Evolutionary conservation across 2,797 vertebrate genomes (phyloP), one percentile per base, ranked within the genome.

Genomic region (Botia almorhae): DNA sequence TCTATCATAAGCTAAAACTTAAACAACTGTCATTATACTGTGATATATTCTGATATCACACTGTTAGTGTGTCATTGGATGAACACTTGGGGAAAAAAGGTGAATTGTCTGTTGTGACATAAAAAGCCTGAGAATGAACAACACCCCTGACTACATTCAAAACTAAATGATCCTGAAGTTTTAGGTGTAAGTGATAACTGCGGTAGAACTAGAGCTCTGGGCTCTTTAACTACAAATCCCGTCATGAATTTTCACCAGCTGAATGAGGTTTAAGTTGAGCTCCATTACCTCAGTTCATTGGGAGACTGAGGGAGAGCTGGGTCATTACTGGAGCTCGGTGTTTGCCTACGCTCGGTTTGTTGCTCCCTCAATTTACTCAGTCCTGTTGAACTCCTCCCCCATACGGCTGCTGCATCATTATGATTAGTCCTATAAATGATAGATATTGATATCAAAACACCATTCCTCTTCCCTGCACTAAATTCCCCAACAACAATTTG

Each of bases 101-200:
- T 33, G 1, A 16, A 36, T 36, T 14, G 7, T 46, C 43, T 64
- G 61, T 36, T 64, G 29, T 36, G 61, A 8, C 61, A 36, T n/a
- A 36, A 64, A 64, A 17, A 17, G 29, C 61, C 17, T 64, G 17
- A 36, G 29, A 36, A 36, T 63, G n/a, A 60, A 13, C 60, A 16
- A 16, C 51, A 29, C 43, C 43, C 13, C 4, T 7, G 51, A 63
- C 19, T n/a, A 58, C 51, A 48, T 26, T 56, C 56, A 23, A 4
- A 36, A n/a, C 51, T 36, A n/a, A 64, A 71, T 64, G 29, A 46
- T 26, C 69, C 50, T 64, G 69, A 69, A 65, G 48, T 55, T 79
- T 53, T 23, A n/a, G 11, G 39, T 70, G 26, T 48, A 21, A 64
- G 69, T 50, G 81, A 83, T 78, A 78, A 36, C 84, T 84, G 87